These are phyloP conservation scores for Andinoacara biseriatus DNA, from an alignment of 2,113 vertebrate species.

Conservation along the genomic window DNA sequence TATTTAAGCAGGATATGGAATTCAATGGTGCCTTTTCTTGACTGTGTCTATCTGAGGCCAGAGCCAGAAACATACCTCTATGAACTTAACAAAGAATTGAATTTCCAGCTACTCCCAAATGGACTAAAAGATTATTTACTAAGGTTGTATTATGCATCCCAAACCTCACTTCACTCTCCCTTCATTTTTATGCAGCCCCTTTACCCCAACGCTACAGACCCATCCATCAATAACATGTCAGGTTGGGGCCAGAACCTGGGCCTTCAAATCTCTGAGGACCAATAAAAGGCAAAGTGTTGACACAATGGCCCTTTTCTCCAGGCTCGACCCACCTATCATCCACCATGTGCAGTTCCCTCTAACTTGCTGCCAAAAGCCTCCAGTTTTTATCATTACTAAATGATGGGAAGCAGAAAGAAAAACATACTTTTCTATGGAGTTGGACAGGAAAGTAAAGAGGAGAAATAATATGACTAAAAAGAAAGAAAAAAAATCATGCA, in stretches of 20 bases:
- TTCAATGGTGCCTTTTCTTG: slow-evolving; percentile 47
- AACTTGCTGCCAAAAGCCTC: slow-evolving; percentile 54
- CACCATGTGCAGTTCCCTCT: slow-evolving; percentile 40
- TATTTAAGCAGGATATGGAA: slow-evolving; percentile 54
- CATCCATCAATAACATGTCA: slow-evolving; percentile 73
- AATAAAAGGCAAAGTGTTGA: slow-evolving; percentile 77
- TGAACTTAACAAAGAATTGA: slow-evolving; percentile 52
- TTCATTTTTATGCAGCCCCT: slow-evolving; percentile 51
- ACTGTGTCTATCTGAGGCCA: slow-evolving; percentile 17
- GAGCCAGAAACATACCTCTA: slow-evolving; percentile 38
- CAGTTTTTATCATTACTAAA: slow-evolving; percentile 70
- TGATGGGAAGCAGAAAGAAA: slow-evolving; percentile 62
- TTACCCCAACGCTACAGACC: slow-evolving; percentile 57
- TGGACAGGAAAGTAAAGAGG: slow-evolving; percentile 33
- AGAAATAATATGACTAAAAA: slow-evolving; percentile 12
- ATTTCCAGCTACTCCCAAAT: slow-evolving; percentile 52
- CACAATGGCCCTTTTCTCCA: slow-evolving; percentile 73
- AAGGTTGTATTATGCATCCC: slow-evolving; percentile 57
- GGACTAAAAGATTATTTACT: slow-evolving; percentile 56
- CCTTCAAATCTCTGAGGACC: slow-evolving; percentile 67
- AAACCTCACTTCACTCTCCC: slow-evolving; percentile 54
- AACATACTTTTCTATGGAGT: slow-evolving; percentile 43
- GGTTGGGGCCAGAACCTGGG: slow-evolving; percentile 59
- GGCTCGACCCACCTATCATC: slow-evolving; percentile 53
- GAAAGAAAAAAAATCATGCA: neutral